phyloP scores from a whole-genome alignment of 2,888 invertebrate genomes.

The Hipparchia semele region DNA sequence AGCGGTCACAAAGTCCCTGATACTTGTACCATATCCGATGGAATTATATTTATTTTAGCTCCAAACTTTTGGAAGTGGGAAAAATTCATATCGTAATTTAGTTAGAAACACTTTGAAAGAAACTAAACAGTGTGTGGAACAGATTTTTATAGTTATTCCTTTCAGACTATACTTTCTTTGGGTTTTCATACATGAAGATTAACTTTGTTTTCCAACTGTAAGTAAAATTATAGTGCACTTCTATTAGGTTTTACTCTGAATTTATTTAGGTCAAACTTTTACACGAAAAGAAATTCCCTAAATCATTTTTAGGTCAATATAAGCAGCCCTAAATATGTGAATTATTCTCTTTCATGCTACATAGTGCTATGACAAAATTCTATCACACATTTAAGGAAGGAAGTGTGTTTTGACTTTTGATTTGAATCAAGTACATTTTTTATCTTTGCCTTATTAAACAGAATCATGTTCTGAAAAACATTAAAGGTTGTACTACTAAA shows the following conservation, averaged over 20 bases:
- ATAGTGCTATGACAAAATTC: too few relatives aligned
- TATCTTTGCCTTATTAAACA: too few relatives aligned
- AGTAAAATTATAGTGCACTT: slow-evolving; percentile 17
- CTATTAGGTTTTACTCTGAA: not conserved
- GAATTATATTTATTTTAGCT: slow-evolving; percentile 33
- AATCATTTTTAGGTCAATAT: not conserved
- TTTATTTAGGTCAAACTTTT: slow-evolving; percentile 1
- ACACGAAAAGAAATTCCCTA: not conserved
- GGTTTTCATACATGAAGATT: slow-evolving; percentile 9
- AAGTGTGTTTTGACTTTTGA: too few relatives aligned
- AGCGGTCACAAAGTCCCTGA: not conserved
- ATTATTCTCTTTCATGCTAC: too few relatives aligned
- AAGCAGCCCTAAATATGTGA: too few relatives aligned
- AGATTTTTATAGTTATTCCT: slow-evolving; percentile 27
- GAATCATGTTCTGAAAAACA: too few relatives aligned
- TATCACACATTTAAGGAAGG: too few relatives aligned
- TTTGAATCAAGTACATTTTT: too few relatives aligned
- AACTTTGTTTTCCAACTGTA: slow-evolving; percentile 17
- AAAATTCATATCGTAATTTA: slow-evolving; percentile 34
- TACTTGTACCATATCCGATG: slow-evolving; percentile 18
- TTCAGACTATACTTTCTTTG: slow-evolving; percentile 13
- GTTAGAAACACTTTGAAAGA: slow-evolving; percentile 34
- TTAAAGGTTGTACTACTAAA: too few relatives aligned
- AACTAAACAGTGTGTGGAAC: slow-evolving; percentile 27
- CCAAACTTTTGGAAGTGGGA: slow-evolving; percentile 34